Conservation (phyloP, 2,797 vertebrate genomes). For the Parambassis ranga region DNA sequence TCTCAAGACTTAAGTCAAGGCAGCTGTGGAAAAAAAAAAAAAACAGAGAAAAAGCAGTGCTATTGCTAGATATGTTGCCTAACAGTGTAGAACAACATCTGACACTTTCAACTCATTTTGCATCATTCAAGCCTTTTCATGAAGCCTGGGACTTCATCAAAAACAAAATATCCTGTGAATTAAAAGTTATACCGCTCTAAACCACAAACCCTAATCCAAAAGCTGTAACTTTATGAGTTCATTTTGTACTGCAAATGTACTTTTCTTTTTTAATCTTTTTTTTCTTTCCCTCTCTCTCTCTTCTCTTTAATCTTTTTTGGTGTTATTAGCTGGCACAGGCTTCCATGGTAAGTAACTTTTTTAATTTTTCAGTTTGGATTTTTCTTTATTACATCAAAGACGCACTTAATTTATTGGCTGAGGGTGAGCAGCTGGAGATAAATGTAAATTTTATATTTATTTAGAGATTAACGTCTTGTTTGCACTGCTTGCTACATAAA, state of each 20-base stretch:
- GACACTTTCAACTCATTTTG: slow-evolving; percentile 49
- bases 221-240: slow-evolving; percentile 13
- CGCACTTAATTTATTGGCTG: neutral
- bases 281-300: neutral
- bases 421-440: neutral
- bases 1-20: slow-evolving; percentile 23
- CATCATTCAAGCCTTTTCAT: slow-evolving; percentile 47
- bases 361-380: neutral
- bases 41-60: neutral
- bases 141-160: slow-evolving; percentile 6
- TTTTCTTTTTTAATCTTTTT: slow-evolving; percentile 20
- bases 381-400: slow-evolving; percentile 7
- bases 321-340: slow-evolving; percentile 1
- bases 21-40: slow-evolving; percentile 33
- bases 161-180: slow-evolving; percentile 7
- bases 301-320: slow-evolving; percentile 4
- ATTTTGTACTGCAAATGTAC: slow-evolving; percentile 14
- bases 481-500: neutral
- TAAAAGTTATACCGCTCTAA: slow-evolving; percentile 19
- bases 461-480: neutral
- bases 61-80: slow-evolving; percentile 17
- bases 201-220: slow-evolving; percentile 13
- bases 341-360: neutral
- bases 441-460: neutral
- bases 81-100: slow-evolving; percentile 24